phyloP scores from a whole-genome alignment of 2,888 invertebrate genomes.

The Drosophila meridionalis region DNA sequence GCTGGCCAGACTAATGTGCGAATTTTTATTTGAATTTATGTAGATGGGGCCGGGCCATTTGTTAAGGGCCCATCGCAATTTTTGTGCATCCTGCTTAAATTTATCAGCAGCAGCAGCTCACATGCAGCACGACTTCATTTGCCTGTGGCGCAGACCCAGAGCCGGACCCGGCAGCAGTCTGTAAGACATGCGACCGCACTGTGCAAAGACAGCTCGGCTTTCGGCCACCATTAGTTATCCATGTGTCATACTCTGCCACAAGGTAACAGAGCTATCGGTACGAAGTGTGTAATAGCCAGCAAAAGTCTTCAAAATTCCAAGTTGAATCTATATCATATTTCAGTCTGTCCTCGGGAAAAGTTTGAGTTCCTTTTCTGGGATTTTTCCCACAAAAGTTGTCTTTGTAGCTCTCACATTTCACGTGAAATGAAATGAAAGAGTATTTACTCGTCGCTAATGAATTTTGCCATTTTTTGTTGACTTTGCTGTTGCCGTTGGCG shows the following conservation, averaged over 20 bases:
- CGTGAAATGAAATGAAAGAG: background rate
- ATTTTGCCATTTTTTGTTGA: background rate
- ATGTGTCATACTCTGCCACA: conserved; percentile 7
- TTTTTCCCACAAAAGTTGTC: background rate
- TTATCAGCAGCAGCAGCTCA: conserved; percentile 44
- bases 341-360: too few relatives aligned
- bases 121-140: conserved; percentile 40
- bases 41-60: conserved; percentile 37
- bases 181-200: conserved; percentile 20
- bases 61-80: conserved; percentile 31
- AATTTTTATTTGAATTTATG: conserved; percentile 73
- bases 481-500: conserved; percentile 10
- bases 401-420: background rate
- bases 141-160: background rate
- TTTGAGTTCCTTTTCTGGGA: background rate
- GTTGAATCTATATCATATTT: background rate
- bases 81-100: conserved; percentile 33
- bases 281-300: background rate
- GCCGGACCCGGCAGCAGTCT: background rate
- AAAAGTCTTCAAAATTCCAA: background rate
- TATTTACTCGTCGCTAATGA: background rate
- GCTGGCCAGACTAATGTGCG: conserved; percentile 59
- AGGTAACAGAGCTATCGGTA: background rate
- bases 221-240: conserved; percentile 57
- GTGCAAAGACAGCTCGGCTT: conserved; percentile 43